Evolutionary conservation across 2,888 invertebrate species (phyloP).

Genomic region (Chalcis sispes): DNA sequence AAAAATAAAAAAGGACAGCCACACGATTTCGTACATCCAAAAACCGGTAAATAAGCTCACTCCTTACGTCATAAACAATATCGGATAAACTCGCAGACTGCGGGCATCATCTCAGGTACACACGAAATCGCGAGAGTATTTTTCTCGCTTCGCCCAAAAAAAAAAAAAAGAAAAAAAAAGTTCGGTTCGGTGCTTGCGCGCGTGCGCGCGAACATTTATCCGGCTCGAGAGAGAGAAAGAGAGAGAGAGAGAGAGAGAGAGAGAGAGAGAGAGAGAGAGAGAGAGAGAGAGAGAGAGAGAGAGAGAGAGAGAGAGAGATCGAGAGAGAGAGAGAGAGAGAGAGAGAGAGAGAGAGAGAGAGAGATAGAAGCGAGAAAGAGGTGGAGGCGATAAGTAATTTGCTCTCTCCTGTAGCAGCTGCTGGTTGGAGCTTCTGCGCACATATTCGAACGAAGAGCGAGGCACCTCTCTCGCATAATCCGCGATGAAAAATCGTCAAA

Average conservation of each 20-base stretch:
- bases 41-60: not conserved
- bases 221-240: conserved; percentile 26
- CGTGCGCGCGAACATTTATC: conserved; percentile 20
- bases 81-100: conserved; percentile 7
- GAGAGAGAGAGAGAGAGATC: too few species aligned
- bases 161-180: too few species aligned
- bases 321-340: too few species aligned
- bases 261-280: too few species aligned
- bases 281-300: too few species aligned
- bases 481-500: conserved; percentile 56
- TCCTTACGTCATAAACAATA: conserved; percentile 33
- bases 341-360: too few species aligned
- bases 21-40: not conserved
- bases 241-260: too few species aligned
- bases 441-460: not conserved
- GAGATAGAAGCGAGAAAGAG: too few species aligned
- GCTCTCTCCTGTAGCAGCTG: conserved; percentile 4
- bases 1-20: not conserved
- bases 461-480: conserved; percentile 31
- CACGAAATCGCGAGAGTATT: not conserved
- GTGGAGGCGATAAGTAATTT: conserved; percentile 11
- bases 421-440: not conserved
- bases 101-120: not conserved
- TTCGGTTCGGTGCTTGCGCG: too few species aligned
- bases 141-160: too few species aligned